Evolutionary conservation across 2,797 vertebrate species (phyloP).

Genomic region (Tadarida brasiliensis): DNA sequence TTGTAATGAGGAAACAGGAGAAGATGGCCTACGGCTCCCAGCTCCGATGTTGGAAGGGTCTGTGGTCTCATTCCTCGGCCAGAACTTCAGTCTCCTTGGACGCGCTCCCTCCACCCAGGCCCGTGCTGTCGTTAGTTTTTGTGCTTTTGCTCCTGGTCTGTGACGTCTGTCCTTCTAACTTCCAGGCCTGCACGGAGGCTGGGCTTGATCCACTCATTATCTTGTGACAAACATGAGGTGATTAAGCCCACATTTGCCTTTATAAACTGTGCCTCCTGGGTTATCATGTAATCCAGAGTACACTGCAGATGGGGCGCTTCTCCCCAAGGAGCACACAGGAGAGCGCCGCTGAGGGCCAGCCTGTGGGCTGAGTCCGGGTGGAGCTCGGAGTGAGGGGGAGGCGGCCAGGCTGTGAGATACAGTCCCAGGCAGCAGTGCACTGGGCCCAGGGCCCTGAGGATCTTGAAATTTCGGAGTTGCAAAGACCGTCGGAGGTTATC

Average conservation of each 20-base stretch:
- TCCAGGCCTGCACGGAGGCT: neutral
- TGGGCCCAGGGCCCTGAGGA: neutral
- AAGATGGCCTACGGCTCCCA: neutral
- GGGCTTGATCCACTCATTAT: neutral
- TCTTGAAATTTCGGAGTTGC: neutral
- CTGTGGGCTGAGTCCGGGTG: neutral
- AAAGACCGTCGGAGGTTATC: neutral
- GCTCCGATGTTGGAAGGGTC: neutral
- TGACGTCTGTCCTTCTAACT: neutral
- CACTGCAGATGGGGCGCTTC: rapidly evolving
- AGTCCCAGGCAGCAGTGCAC: neutral
- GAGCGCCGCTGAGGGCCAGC: neutral
- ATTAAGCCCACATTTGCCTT: neutral
- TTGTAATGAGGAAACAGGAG: neutral
- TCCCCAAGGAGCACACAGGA: neutral
- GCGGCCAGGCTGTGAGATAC: neutral
- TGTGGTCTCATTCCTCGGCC: neutral
- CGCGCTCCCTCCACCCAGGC: neutral
- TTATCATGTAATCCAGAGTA: neutral
- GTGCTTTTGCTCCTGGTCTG: neutral
- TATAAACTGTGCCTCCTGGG: neutral
- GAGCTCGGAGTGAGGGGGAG: rapidly evolving
- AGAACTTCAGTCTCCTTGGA: neutral
- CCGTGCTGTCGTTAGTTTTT: neutral
- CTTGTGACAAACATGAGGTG: neutral